Evolutionary conservation across 2,113 vertebrate species (phyloP).

Genomic region (Hypocryptadius cinnamomeus): DNA sequence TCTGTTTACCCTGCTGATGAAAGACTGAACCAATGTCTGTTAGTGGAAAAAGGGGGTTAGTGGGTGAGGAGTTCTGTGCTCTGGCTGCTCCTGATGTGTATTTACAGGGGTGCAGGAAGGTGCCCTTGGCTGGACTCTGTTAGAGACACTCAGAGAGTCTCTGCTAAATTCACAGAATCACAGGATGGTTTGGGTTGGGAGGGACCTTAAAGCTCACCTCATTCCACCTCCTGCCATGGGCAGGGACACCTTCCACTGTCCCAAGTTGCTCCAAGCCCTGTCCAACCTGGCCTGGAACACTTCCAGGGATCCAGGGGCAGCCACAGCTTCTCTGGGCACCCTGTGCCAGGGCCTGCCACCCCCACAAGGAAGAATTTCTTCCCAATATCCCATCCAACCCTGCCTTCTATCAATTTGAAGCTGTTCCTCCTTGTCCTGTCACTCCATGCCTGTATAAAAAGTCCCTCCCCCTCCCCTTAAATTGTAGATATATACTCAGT

Average conservation of each 20-base stretch:
- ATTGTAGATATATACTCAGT: not conserved
- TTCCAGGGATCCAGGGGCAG: not conserved
- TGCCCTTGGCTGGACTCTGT: not conserved
- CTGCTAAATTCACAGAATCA: not conserved
- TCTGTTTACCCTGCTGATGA: not conserved
- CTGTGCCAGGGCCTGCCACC: not conserved
- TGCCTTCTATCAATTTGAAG: not conserved
- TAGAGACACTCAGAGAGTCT: not conserved
- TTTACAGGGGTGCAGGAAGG: not conserved
- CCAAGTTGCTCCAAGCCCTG: not conserved
- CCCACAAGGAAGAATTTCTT: not conserved
- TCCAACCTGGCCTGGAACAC: not conserved
- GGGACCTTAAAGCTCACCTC: not conserved
- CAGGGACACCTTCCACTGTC: not conserved
- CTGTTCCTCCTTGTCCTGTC: not conserved
- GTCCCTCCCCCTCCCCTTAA: not conserved
- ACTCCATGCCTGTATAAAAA: not conserved
- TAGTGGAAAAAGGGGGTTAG: not conserved
- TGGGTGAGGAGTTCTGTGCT: not conserved
- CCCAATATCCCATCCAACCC: not conserved
- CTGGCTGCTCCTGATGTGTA: not conserved
- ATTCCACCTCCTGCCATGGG: not conserved
- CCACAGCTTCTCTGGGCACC: not conserved
- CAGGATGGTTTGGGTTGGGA: not conserved
- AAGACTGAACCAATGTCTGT: not conserved